Base-by-base conservation (phyloP, 2,113 vertebrate species). In the Scalopus aquaticus region DNA sequence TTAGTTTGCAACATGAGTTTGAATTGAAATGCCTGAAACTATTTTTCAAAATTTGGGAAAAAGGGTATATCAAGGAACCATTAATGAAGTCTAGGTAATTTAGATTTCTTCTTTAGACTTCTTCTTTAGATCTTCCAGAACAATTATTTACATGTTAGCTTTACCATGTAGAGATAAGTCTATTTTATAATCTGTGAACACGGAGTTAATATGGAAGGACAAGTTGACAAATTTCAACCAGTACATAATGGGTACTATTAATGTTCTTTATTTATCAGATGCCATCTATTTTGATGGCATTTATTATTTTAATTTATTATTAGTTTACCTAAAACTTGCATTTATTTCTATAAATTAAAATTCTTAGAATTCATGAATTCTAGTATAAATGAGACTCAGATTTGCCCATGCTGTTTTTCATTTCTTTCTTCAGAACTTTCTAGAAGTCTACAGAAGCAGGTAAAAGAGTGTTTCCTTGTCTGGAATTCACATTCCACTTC, bases 321-420 rank as follows among this genome's bases (percentile, higher is more conserved):
- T 56, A 94, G 39, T 95, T 91, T 84, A 90, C 54, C 46, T 56
- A 67, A 93, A 87, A 56, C 17, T 78, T 85, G 28, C 44, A 39
- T 92, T 84, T 85, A 58, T 69, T 79, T 79, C 77, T 54, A 82
- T 30, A 91, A 74, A 74, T 28, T 51, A 58, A 91, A 74, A 37
- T 26, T 86, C 64, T 78, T 70, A 93, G 46, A 73, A 54, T 72
- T 9, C 9, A 42, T 67, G 64, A 86, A 74, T 20, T 78, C 16
- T 78, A 56, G 56, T 69, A 44, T 88, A 26, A 91, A 46, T 3
- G 46, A 84, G 32, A 79, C 37, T 60, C n/a, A 32, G 35, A 32
- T 79, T 73, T 44, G 51, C 8, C 32, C 37, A 32, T 28, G 9
- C 8, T 86, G 42, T 42, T 89, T 80, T 88, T 54, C 20, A 56